A percentile compares a stretch with the other conserved stretches of the same genome.
These are phyloP conservation scores for Dipodomys stephensi DNA, from an alignment of 2,113 vertebrate genomes.

Conservation along the genomic window DNA sequence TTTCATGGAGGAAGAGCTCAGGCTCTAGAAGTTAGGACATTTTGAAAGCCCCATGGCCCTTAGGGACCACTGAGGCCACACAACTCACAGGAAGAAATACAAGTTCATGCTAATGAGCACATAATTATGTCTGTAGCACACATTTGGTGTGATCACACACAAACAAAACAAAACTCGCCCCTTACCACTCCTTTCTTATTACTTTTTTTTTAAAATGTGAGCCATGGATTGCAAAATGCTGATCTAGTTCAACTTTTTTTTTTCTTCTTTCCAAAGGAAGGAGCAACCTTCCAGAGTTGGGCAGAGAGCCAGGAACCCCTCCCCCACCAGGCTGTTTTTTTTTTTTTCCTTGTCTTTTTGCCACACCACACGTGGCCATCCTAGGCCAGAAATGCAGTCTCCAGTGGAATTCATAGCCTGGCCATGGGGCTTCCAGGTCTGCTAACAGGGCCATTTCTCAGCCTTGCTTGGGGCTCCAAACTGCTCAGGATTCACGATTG, in stretches of 20 bases:
- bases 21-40: neutral
- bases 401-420: neutral
- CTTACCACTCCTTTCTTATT: no score
- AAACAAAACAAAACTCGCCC: neutral
- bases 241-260: neutral
- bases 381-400: neutral
- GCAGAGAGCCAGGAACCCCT: neutral
- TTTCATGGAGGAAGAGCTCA: neutral
- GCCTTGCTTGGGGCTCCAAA: neutral
- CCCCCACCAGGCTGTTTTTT: no score
- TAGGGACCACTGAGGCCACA: neutral
- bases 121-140: no score
- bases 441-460: neutral
- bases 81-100: neutral
- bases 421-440: neutral
- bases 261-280: neutral
- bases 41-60: neutral
- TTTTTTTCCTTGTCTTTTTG: neutral
- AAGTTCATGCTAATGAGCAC: no score
- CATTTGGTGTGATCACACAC: neutral
- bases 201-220: no score
- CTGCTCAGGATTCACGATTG: neutral
- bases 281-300: neutral
- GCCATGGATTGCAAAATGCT: constrained; percentile 34
- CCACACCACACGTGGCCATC: neutral